phyloP scores from a whole-genome alignment of 2,888 invertebrate species.

The Margaritifera margaritifera region DNA sequence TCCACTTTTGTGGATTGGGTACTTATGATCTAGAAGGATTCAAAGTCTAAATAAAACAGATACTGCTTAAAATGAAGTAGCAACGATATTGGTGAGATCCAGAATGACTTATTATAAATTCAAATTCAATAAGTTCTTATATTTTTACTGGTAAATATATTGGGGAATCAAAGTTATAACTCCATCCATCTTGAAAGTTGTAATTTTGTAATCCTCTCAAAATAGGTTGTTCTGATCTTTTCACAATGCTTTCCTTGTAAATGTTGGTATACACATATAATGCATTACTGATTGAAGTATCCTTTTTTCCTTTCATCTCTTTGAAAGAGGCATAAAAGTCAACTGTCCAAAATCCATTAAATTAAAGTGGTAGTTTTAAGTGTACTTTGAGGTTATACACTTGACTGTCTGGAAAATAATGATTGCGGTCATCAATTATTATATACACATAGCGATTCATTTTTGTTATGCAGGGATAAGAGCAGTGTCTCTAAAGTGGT shows the following conservation, averaged over 20 bases:
- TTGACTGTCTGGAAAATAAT: too few species aligned
- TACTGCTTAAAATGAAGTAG: constrained; percentile 3
- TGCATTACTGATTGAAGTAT: too few species aligned
- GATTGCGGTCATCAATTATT: background rate
- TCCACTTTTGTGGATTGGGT: too few species aligned
- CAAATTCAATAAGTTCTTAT: constrained; percentile 16
- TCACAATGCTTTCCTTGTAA: background rate
- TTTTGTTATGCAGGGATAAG: too few species aligned
- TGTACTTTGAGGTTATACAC: background rate
- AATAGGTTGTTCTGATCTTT: constrained; percentile 21
- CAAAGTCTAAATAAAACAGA: background rate
- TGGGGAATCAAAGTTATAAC: constrained; percentile 12
- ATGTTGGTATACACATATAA: background rate
- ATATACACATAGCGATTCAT: background rate
- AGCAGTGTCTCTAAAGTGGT: background rate
- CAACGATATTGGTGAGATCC: background rate
- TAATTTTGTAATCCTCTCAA: constrained; percentile 17
- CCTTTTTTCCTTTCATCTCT: too few species aligned
- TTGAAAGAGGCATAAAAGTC: background rate
- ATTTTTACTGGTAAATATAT: constrained; percentile 24
- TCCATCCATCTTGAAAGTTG: constrained; percentile 9
- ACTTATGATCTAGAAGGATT: too few species aligned
- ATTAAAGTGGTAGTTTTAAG: background rate
- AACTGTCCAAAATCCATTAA: background rate
- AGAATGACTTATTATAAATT: background rate